phyloP scores from a whole-genome alignment of 1,140 invertebrate species.

The Drosophila arawakana region DNA sequence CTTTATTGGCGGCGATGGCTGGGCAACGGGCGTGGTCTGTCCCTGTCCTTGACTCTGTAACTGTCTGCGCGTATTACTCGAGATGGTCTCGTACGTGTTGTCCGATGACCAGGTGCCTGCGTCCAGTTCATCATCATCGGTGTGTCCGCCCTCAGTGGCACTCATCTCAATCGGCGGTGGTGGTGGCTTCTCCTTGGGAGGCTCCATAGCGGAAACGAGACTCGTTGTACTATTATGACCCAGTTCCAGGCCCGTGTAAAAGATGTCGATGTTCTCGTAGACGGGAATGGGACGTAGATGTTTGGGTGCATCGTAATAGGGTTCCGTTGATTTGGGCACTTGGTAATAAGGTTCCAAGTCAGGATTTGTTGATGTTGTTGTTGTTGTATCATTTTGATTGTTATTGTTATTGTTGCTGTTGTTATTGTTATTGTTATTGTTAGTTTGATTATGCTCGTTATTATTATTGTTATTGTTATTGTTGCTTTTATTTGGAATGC shows the following conservation, averaged over 20 bases:
- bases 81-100: constrained; percentile 79
- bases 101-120: constrained; percentile 75
- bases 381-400: constrained; percentile 34
- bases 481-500: constrained; percentile 73
- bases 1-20: constrained; percentile 86
- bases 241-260: constrained; percentile 83
- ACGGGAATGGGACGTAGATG: constrained; percentile 84
- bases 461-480: constrained; percentile 69
- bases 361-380: constrained; percentile 38
- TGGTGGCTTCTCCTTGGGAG: constrained; percentile 94
- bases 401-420: constrained; percentile 46
- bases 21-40: constrained; percentile 36
- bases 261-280: constrained; percentile 87
- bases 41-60: constrained; percentile 36
- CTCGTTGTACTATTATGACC: constrained; percentile 18
- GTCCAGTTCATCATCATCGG: constrained; percentile 57
- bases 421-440: constrained; percentile 61
- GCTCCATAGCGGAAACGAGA: constrained; percentile 85
- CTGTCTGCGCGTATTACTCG: constrained; percentile 64
- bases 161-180: constrained; percentile 89
- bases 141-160: neutral
- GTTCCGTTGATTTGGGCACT: constrained; percentile 79
- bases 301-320: constrained; percentile 83
- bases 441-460: constrained; percentile 75
- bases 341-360: constrained; percentile 81